phyloP scores from a whole-genome alignment of 2,888 invertebrate genomes.

The Ophraella communa region DNA sequence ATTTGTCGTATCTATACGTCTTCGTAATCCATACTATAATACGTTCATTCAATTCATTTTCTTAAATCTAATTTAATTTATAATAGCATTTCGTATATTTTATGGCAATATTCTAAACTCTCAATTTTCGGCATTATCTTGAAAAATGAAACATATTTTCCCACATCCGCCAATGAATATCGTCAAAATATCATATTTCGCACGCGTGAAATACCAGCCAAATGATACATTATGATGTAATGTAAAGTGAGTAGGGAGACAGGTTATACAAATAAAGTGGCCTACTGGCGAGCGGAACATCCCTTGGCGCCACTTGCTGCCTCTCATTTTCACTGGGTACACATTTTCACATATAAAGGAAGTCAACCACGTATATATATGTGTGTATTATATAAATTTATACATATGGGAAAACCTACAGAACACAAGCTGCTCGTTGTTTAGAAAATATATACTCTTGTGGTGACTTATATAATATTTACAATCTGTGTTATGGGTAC shows the following conservation, averaged over 20 bases:
- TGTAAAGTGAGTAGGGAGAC: slow-evolving; percentile 38
- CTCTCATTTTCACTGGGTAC: slow-evolving; percentile 38
- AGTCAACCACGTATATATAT: slow-evolving; percentile 23
- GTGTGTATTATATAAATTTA: too few relatives aligned
- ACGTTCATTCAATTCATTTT: too few relatives aligned
- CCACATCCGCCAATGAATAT: neutral
- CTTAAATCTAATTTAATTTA: too few relatives aligned
- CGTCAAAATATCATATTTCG: neutral
- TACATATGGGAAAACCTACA: neutral
- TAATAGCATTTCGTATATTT: too few relatives aligned
- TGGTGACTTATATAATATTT: neutral
- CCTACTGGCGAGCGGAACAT: slow-evolving; percentile 33
- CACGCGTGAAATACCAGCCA: slow-evolving; percentile 34
- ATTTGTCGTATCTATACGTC: too few relatives aligned
- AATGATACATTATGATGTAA: slow-evolving; percentile 41
- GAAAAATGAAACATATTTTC: neutral
- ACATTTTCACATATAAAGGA: slow-evolving; percentile 35
- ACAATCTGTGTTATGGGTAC: neutral
- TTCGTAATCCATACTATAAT: too few relatives aligned
- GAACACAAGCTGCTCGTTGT: neutral
- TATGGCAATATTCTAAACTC: too few relatives aligned
- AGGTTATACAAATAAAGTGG: slow-evolving; percentile 41
- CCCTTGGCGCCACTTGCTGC: slow-evolving; percentile 40
- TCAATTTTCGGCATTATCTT: neutral
- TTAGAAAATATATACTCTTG: neutral